Percentiles rank a stretch among this genome's conserved stretches.
These are phyloP conservation scores for Macroramphosus scolopax DNA, from an alignment of 2,797 vertebrate species.

Conservation along the genomic window DNA sequence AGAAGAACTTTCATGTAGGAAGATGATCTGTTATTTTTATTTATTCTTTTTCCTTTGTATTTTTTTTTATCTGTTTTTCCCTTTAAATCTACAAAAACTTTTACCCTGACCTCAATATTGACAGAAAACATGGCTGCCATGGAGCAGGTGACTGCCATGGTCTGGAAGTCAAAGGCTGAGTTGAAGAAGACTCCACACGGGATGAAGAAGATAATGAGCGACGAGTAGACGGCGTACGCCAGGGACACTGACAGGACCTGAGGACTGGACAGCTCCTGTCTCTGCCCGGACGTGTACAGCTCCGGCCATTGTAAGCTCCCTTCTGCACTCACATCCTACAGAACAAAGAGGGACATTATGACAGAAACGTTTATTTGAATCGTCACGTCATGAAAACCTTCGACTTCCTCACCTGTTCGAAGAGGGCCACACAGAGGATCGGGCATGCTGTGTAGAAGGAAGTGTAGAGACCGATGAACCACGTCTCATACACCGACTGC, in stretches of 20 bases:
- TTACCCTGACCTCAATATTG: slow-evolving; percentile 80
- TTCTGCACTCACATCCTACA: slow-evolving; percentile 82
- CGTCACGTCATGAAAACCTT: neutral
- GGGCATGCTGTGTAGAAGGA: slow-evolving; percentile 82
- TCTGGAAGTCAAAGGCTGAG: slow-evolving; percentile 80
- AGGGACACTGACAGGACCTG: slow-evolving; percentile 68
- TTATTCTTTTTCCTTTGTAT: too few relatives aligned
- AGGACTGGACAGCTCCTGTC: slow-evolving; percentile 80
- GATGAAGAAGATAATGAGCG: slow-evolving; percentile 84
- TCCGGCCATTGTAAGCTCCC: slow-evolving; percentile 80
- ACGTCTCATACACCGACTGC: slow-evolving; percentile 89
- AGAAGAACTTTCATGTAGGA: too few relatives aligned
- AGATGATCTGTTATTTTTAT: too few relatives aligned
- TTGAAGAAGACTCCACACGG: slow-evolving; percentile 75
- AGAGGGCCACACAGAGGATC: slow-evolving; percentile 79
- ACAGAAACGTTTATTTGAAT: neutral
- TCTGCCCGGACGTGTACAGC: slow-evolving; percentile 81
- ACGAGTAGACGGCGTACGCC: slow-evolving; percentile 78
- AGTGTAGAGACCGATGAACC: slow-evolving; percentile 90
- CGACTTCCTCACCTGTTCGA: slow-evolving; percentile 85
- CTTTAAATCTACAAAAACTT: neutral
- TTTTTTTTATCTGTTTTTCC: too few relatives aligned
- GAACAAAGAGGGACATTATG: slow-evolving; percentile 1
- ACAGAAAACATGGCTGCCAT: slow-evolving; percentile 77
- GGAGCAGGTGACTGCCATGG: slow-evolving; percentile 79